Conservation (phyloP, 1,140 invertebrate genomes). For the Atta colombica region DNA sequence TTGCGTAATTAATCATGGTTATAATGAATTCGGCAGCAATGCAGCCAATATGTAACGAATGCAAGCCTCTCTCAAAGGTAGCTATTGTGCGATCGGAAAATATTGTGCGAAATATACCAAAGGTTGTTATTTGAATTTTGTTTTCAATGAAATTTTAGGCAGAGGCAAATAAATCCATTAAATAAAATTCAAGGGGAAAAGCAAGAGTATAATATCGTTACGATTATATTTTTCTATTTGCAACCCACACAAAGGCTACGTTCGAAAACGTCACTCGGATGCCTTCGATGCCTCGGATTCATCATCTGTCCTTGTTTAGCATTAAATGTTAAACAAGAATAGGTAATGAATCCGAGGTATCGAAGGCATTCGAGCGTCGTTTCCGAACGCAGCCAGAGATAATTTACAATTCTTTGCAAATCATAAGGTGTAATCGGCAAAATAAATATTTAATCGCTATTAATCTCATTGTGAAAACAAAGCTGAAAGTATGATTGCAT, state of each 20-base stretch:
- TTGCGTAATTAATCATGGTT: conserved; percentile 62
- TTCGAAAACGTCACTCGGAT: no score
- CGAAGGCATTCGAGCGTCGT: no score
- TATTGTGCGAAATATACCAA: conserved; percentile 39
- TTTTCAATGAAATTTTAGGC: conserved; percentile 54
- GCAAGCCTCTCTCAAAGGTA: conserved; percentile 48
- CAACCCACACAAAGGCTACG: neutral
- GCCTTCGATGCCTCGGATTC: no score
- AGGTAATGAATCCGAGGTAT: no score
- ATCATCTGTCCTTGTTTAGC: no score
- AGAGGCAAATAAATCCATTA: conserved; percentile 37
- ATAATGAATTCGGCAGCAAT: conserved; percentile 66
- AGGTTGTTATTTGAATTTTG: conserved; percentile 59
- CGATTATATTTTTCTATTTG: conserved; percentile 5
- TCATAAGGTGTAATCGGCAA: neutral
- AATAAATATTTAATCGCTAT: conserved; percentile 8
- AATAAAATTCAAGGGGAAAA: conserved; percentile 27
- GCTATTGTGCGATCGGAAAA: conserved; percentile 53
- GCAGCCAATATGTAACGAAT: conserved; percentile 51
- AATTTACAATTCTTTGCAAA: conserved; percentile 4
- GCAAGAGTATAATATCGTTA: neutral
- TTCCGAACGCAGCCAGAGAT: no score
- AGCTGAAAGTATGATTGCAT: neutral
- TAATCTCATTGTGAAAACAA: neutral
- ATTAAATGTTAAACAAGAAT: no score